These are phyloP conservation scores for Acronicta alni DNA, from an alignment of 2,888 invertebrate genomes.

Conservation along the genomic window DNA sequence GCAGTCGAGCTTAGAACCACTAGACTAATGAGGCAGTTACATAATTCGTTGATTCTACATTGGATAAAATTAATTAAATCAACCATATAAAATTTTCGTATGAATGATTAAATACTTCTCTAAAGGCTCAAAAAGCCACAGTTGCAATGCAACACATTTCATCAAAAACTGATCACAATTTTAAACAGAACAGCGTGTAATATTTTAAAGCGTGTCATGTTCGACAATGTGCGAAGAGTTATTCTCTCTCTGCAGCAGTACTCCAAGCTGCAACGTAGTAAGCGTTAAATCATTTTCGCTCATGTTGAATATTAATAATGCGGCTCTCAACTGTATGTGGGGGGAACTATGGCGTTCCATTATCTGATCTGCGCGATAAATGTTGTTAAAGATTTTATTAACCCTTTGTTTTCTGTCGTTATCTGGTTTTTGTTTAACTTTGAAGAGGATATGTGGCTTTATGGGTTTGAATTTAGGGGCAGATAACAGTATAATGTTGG, in stretches of 20 bases:
- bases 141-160: slow-evolving; percentile 1
- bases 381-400: slow-evolving; percentile 46
- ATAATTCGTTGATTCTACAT: too few relatives aligned
- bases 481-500: background rate
- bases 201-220: slow-evolving; percentile 37
- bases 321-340: slow-evolving; percentile 52
- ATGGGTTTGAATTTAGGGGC: slow-evolving; percentile 1
- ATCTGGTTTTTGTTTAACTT: slow-evolving; percentile 4
- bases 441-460: background rate
- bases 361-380: slow-evolving; percentile 49
- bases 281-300: slow-evolving; percentile 74
- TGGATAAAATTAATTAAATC: too few relatives aligned
- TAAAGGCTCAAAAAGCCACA: background rate
- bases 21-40: too few relatives aligned
- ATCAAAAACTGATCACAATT: slow-evolving; percentile 21
- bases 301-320: slow-evolving; percentile 79
- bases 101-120: background rate
- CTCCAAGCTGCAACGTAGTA: slow-evolving; percentile 46
- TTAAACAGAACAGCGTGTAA: slow-evolving; percentile 22
- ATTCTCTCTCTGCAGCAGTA: slow-evolving; percentile 18
- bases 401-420: slow-evolving; percentile 19
- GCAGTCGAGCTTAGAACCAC: too few relatives aligned
- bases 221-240: slow-evolving; percentile 27
- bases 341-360: slow-evolving; percentile 40
- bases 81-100: too few relatives aligned